phyloP scores from a whole-genome alignment of 2,888 invertebrate genomes.

The Meiosimyza platycephala region DNA sequence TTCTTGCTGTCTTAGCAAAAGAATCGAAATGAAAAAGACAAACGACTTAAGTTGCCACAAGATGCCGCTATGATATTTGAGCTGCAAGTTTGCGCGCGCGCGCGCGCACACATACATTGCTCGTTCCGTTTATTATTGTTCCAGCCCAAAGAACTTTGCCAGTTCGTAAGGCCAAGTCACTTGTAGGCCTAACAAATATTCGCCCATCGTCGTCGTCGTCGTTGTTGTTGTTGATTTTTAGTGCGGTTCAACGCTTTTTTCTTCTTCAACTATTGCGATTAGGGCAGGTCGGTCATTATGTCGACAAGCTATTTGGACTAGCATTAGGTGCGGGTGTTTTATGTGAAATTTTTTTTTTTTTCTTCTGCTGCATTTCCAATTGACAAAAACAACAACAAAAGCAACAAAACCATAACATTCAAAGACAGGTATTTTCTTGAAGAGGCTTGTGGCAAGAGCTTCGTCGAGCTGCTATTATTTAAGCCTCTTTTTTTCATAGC shows the following conservation, averaged over 20 bases:
- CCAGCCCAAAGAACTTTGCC: conserved; percentile 5
- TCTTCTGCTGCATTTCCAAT: too few species aligned
- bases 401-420: too few species aligned
- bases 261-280: neutral
- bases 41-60: conserved; percentile 17
- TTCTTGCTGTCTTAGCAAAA: neutral
- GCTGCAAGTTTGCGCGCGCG: neutral
- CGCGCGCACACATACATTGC: too few species aligned
- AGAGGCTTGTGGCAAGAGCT: too few species aligned
- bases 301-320: conserved; percentile 21
- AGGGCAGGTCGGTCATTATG: conserved; percentile 33
- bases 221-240: neutral
- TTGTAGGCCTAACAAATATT: neutral
- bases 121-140: conserved; percentile 15
- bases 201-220: neutral
- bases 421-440: too few species aligned
- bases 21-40: conserved; percentile 1
- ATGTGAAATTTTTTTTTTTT: too few species aligned
- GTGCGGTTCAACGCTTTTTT: neutral
- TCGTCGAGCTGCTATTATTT: too few species aligned
- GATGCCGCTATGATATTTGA: conserved; percentile 21
- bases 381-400: too few species aligned
- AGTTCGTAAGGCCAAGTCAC: neutral
- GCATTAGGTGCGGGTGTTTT: conserved; percentile 40
- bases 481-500: too few species aligned